A percentile compares a stretch with the other conserved stretches of the same genome.
These are phyloP conservation scores for Lethrus apterus DNA, from an alignment of 1,140 invertebrate species.

Conservation along the genomic window DNA sequence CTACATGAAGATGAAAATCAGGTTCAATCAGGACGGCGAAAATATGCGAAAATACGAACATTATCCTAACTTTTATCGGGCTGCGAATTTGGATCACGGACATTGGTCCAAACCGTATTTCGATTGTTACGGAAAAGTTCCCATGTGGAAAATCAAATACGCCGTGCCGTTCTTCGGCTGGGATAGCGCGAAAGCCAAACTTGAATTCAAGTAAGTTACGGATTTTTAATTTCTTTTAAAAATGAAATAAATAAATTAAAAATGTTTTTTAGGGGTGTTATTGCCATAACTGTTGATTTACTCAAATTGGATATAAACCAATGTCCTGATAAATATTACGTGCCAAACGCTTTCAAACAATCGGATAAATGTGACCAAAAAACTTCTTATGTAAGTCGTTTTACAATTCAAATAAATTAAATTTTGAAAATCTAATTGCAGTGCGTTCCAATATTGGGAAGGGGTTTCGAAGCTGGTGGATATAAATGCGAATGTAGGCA, in stretches of 20 bases:
- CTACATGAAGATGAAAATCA: constrained; percentile 85
- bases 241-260: not conserved
- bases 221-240: too few species aligned
- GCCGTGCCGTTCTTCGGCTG: constrained; percentile 94
- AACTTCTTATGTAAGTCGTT: constrained; percentile 82
- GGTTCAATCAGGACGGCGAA: constrained; percentile 80
- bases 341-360: constrained; percentile 90
- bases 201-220: constrained; percentile 87
- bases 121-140: constrained; percentile 85
- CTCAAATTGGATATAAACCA: constrained; percentile 90
- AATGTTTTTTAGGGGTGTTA: constrained; percentile 71
- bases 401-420: not conserved
- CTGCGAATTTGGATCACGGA: constrained; percentile 79
- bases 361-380: constrained; percentile 90
- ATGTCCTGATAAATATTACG: constrained; percentile 82
- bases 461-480: constrained; percentile 86
- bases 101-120: constrained; percentile 91
- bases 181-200: constrained; percentile 82
- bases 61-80: constrained; percentile 83
- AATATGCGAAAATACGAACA: constrained; percentile 79
- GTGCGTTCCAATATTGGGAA: constrained; percentile 89
- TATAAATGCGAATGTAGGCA: constrained; percentile 98
- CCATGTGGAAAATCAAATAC: constrained; percentile 94
- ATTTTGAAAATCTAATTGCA: constrained; percentile 37
- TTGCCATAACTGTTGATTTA: constrained; percentile 87